A percentile compares a stretch with the other conserved stretches of the same genome.
Conservation (phyloP, 2,797 vertebrate genomes). For the Monodelphis domestica region DNA sequence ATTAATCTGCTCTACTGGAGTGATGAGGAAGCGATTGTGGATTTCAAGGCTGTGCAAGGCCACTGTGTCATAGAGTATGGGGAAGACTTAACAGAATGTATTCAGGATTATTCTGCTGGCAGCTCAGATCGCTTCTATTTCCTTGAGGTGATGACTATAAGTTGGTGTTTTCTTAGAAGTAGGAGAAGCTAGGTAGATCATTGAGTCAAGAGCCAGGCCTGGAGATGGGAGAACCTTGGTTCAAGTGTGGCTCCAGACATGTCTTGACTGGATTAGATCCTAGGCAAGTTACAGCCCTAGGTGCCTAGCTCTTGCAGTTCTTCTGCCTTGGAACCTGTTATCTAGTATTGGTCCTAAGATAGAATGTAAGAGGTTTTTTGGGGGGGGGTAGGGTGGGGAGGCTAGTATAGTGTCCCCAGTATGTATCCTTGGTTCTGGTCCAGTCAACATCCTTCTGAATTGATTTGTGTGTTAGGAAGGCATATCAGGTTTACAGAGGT, state of each 20-base stretch:
- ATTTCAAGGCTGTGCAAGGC: conserved; percentile 90
- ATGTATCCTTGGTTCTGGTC: background rate
- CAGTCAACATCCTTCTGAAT: background rate
- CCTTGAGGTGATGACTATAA: conserved; percentile 88
- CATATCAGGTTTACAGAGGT: background rate
- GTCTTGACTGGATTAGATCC: too few species aligned
- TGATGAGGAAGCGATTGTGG: conserved; percentile 92
- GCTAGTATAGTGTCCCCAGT: background rate
- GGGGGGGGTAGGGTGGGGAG: too few species aligned
- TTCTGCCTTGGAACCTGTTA: too few species aligned
- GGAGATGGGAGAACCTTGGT: too few species aligned
- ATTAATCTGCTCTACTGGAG: conserved; percentile 98
- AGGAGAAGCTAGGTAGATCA: too few species aligned
- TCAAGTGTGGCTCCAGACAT: too few species aligned
- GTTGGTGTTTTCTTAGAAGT: background rate
- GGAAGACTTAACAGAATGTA: conserved; percentile 91
- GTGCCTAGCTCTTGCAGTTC: too few species aligned
- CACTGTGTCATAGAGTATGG: conserved; percentile 93
- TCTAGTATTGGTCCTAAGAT: too few species aligned
- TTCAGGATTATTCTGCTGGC: conserved; percentile 91
- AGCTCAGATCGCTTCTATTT: conserved; percentile 96
- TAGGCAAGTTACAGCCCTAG: too few species aligned
- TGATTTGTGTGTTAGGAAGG: background rate
- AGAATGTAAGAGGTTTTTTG: too few species aligned
- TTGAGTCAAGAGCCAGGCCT: too few species aligned